Percentiles rank a stretch among this genome's conserved stretches.
Conservation (phyloP, 2,797 vertebrate genomes). For the Sebastes kiyomatsui region DNA sequence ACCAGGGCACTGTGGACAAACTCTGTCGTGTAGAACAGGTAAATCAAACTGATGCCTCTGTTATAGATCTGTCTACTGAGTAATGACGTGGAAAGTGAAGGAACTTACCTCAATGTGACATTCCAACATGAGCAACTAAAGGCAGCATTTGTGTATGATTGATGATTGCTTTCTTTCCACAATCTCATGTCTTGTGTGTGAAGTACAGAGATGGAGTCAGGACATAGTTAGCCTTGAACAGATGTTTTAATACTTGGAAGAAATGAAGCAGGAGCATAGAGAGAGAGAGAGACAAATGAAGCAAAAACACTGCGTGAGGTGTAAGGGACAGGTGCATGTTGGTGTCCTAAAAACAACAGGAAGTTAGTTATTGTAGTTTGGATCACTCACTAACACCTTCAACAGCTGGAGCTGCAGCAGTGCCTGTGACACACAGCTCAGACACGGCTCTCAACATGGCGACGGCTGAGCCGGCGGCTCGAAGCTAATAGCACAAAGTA, state of each 20-base stretch:
- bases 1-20: constrained; percentile 97
- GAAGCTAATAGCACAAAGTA: no score
- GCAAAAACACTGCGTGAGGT: background rate
- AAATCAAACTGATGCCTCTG: background rate
- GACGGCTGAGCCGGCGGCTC: no score
- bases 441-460: no score
- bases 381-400: no score
- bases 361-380: no score
- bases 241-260: background rate
- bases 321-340: no score
- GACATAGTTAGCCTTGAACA: background rate
- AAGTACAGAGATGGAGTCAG: no score
- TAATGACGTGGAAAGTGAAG: background rate
- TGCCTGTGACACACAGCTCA: no score
- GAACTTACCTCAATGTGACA: background rate
- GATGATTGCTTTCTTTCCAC: background rate
- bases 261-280: background rate
- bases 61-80: background rate
- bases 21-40: constrained; percentile 98
- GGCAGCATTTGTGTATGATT: background rate
- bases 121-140: background rate
- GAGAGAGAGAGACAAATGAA: background rate
- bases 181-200: background rate
- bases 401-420: no score
- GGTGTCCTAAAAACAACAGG: no score